phyloP scores from a whole-genome alignment of 2,113 vertebrate genomes.

The Leptodactylus fuscus region DNA sequence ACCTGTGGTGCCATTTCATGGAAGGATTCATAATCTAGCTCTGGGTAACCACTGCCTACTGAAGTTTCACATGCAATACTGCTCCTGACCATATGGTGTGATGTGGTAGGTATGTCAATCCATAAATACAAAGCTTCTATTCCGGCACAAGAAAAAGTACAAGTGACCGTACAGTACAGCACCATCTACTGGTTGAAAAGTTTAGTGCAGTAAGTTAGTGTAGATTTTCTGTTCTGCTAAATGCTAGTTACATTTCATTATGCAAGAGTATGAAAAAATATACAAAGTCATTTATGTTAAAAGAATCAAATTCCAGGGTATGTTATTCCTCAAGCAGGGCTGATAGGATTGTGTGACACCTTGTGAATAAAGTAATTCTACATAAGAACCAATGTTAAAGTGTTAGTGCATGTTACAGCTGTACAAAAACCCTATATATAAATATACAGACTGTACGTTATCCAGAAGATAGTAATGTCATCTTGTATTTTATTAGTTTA shows the following conservation, averaged over 20 bases:
- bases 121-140: neutral
- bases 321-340: neutral
- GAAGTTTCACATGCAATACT: neutral
- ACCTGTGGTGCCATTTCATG: too few relatives aligned
- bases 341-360: neutral
- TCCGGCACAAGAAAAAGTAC: neutral
- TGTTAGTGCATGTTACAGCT: neutral
- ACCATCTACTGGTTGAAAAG: neutral
- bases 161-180: neutral
- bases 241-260: neutral
- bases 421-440: neutral
- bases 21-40: too few relatives aligned
- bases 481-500: too few relatives aligned
- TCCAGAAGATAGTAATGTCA: too few relatives aligned
- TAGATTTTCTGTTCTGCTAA: neutral
- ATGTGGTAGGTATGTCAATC: neutral
- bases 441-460: too few relatives aligned
- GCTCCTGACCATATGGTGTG: neutral
- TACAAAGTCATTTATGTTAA: too few relatives aligned
- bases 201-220: neutral
- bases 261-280: too few relatives aligned
- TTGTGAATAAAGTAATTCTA: neutral
- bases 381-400: neutral
- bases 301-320: neutral
- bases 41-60: too few relatives aligned